Percentiles rank a stretch among this genome's conserved stretches.
Conservation (phyloP, 2,797 vertebrate species). For the Micromesistius poutassou region DNA sequence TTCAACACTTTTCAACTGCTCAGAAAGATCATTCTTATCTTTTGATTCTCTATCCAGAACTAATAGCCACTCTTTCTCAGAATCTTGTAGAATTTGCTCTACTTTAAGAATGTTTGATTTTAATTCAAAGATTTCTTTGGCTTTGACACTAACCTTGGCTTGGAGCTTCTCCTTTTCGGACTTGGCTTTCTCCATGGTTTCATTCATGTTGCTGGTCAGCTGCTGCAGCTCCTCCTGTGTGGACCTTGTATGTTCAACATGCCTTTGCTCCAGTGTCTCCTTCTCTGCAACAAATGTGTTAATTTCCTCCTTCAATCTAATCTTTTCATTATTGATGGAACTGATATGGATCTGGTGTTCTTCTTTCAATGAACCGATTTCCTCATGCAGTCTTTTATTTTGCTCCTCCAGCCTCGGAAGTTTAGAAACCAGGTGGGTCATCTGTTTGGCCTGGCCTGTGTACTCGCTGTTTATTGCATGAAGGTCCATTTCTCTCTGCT, state of each 20-base stretch:
- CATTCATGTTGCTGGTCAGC: constrained; percentile 67
- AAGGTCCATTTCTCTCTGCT: constrained; percentile 77
- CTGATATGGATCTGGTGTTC: constrained; percentile 59
- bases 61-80: constrained; percentile 79
- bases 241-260: constrained; percentile 48
- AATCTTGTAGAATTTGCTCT: constrained; percentile 78
- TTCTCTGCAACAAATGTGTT: constrained; percentile 69
- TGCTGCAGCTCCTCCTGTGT: constrained; percentile 70
- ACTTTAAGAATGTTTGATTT: constrained; percentile 71
- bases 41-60: constrained; percentile 76
- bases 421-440: constrained; percentile 66
- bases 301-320: constrained; percentile 62
- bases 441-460: constrained; percentile 70
- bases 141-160: constrained; percentile 86
- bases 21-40: constrained; percentile 69
- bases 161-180: constrained; percentile 78
- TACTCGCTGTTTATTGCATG: constrained; percentile 75
- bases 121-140: constrained; percentile 73
- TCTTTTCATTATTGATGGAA: constrained; percentile 65
- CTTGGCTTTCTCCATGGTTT: constrained; percentile 68
- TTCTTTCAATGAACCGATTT: constrained; percentile 45
- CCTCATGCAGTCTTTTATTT: constrained; percentile 62
- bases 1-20: constrained; percentile 71
- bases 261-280: constrained; percentile 56
- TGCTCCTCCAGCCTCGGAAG: constrained; percentile 67